Base-by-base conservation (phyloP, 2,888 invertebrate species). In the Pandemis heparana region DNA sequence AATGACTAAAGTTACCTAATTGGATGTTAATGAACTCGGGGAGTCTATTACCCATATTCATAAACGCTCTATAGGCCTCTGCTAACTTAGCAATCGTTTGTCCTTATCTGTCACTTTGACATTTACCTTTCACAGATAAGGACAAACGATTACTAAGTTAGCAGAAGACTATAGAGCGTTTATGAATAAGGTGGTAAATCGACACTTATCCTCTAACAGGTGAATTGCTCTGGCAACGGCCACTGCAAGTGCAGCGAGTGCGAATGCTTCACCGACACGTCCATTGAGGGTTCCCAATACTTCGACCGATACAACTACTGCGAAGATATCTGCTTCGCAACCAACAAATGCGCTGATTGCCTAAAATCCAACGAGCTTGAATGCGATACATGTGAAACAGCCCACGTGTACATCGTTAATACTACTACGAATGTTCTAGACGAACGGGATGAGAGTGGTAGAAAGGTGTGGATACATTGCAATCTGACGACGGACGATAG, bases 171-270 rank as follows among this genome's bases (percentile, higher is more conserved):
- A n/a, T n/a, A n/a, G n/a, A n/a, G n/a, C n/a, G n/a, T n/a, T n/a
- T n/a, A n/a, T n/a, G n/a, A n/a, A n/a, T n/a, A n/a, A n/a, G n/a
- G n/a, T n/a, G n/a, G n/a, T n/a, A n/a, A n/a, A 9, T 43, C 56
- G 53, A 38, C 10, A 32, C n/a, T 18, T n/a, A 51, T 70, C 67
- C 73, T 65, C 38, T 61, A 46, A 10, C 79, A 89, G 89, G 76
- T 79, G 74, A 81, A 84, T 59, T 94, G 94, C 72, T 87, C 85
- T 2, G 89, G 89, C 60, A 93, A 94, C 80, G 94, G 94, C 0
- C 67, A 80, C 68, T 94, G 92, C 77, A 84, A 66, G 0, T 91
- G 90, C 81, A 85, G 87, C 62, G 80, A 78, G 0, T 94, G 94
- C 80, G 79, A 84, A 18, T 94, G 94, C 77, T 83, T 80, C 81